Conservation (phyloP, 2,113 vertebrate species). For the Mustela nigripes region DNA sequence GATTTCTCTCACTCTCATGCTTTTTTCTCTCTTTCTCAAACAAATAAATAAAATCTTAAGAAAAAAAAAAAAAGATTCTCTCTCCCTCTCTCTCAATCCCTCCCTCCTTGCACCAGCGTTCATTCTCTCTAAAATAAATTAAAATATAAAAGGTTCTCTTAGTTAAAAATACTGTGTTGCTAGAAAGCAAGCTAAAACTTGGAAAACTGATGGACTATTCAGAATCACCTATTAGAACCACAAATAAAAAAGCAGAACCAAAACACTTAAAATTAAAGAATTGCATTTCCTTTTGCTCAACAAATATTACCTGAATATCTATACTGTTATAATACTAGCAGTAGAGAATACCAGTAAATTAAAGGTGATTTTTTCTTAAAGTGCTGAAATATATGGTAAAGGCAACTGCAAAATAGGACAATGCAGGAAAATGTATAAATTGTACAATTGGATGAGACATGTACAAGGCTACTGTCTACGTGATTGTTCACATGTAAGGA, state of each 20-base stretch:
- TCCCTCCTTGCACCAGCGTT: neutral
- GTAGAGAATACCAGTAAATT: neutral
- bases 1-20: neutral
- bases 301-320: conserved; percentile 13
- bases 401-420: neutral
- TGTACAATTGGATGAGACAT: neutral
- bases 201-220: neutral
- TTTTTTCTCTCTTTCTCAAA: neutral
- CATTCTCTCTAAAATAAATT: neutral
- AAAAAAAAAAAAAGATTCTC: too few species aligned
- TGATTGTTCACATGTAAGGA: neutral
- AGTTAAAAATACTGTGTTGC: conserved; percentile 47
- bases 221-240: neutral
- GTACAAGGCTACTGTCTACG: neutral
- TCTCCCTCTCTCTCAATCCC: neutral
- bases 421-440: neutral
- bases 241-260: neutral
- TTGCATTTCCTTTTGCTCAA: neutral
- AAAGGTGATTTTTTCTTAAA: conserved; percentile 21
- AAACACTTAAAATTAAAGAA: conserved; percentile 28
- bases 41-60: neutral
- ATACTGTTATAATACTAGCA: neutral
- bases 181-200: neutral
- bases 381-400: neutral
- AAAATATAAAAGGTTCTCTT: neutral